These are phyloP conservation scores for Steinernema khuongi DNA, from an alignment of 1,140 invertebrate genomes.

Conservation along the genomic window DNA sequence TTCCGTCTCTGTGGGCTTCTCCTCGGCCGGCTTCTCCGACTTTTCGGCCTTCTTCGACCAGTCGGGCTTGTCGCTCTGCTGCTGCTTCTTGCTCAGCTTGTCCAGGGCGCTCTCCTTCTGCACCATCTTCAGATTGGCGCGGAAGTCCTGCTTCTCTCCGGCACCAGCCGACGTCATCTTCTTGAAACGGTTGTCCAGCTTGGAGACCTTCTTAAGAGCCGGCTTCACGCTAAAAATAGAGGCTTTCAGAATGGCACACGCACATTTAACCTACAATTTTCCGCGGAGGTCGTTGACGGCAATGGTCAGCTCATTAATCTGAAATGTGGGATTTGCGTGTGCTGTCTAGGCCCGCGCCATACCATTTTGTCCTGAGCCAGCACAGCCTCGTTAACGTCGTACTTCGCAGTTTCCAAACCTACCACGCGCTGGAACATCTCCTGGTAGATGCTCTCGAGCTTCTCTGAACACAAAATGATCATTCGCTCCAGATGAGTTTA, in stretches of 20 bases:
- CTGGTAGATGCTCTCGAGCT: background rate
- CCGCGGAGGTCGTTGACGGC: constrained; percentile 98
- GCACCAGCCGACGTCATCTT: background rate
- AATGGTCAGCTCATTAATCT: constrained; percentile 93
- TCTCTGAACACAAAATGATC: background rate
- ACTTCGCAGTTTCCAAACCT: background rate
- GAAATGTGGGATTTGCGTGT: background rate
- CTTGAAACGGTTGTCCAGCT: constrained; percentile 4
- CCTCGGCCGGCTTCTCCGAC: constrained; percentile 26
- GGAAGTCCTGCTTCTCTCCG: constrained; percentile 39
- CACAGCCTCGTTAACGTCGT: background rate
- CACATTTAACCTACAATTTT: constrained; percentile 99
- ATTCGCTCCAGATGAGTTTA: background rate
- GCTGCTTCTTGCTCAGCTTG: constrained; percentile 28
- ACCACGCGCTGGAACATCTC: constrained; percentile 4
- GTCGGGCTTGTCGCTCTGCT: constrained; percentile 40
- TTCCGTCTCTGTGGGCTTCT: constrained; percentile 14
- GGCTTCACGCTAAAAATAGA: background rate
- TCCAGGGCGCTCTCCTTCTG: constrained; percentile 40
- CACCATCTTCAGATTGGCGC: constrained; percentile 39
- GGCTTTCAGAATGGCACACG: background rate
- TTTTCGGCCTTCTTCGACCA: constrained; percentile 39
- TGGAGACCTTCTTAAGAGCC: background rate
- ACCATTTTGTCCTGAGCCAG: background rate
- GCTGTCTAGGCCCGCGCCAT: background rate